phyloP scores from a whole-genome alignment of 2,888 invertebrate genomes.

The Andrena dorsata region DNA sequence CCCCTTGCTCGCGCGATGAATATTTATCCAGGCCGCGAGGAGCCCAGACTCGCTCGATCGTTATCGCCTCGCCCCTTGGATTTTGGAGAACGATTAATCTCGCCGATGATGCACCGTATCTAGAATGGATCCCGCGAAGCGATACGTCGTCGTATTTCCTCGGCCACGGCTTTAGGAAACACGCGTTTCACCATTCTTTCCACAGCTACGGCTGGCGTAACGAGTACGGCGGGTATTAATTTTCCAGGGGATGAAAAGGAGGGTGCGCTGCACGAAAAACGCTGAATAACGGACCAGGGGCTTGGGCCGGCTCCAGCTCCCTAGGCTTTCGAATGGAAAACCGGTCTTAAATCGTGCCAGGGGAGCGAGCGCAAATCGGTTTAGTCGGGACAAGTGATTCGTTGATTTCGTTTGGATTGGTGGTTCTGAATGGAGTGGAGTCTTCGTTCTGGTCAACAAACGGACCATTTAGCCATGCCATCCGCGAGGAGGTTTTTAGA shows the following conservation, averaged over 20 bases:
- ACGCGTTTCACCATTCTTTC: not conserved
- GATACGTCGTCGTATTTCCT: not conserved
- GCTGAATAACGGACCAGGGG: constrained; percentile 17
- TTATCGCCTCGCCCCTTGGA: constrained; percentile 22
- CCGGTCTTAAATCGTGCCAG: not conserved
- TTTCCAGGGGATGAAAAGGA: constrained; percentile 14
- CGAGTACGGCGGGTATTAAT: constrained; percentile 34
- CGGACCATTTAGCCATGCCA: no score
- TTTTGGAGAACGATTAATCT: constrained; percentile 47
- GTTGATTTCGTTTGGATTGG: not conserved
- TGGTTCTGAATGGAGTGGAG: not conserved
- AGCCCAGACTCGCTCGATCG: not conserved
- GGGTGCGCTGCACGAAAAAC: not conserved
- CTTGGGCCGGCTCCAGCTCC: not conserved
- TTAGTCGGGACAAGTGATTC: not conserved
- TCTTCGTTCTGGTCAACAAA: not conserved
- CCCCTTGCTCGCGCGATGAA: constrained; percentile 40
- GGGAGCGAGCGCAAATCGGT: not conserved
- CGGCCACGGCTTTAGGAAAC: not conserved
- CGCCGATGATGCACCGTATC: no score
- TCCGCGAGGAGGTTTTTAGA: no score
- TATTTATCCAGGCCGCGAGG: constrained; percentile 43
- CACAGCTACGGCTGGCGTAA: not conserved
- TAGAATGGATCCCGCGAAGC: not conserved
- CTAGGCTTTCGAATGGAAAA: not conserved